phyloP scores from a whole-genome alignment of 2,113 vertebrate species.

The Petromus typicus region DNA sequence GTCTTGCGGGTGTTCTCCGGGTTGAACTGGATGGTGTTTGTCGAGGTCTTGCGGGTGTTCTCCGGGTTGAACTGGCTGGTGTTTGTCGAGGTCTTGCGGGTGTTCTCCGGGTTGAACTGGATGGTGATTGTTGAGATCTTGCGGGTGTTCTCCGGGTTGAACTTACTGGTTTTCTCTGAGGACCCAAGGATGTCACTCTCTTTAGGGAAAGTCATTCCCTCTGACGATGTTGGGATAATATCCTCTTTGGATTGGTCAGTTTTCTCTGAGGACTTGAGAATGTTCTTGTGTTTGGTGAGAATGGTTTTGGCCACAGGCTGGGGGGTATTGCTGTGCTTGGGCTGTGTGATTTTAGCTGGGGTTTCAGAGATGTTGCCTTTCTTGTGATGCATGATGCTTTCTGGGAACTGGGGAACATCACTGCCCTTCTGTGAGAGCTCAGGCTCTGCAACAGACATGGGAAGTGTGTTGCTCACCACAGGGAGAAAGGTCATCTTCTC shows the following conservation, averaged over 20 bases:
- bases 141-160: background rate
- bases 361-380: background rate
- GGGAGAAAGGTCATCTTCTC: background rate
- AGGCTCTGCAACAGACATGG: background rate
- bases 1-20: no score
- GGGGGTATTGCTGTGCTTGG: background rate
- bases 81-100: no score
- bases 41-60: background rate
- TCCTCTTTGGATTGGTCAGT: background rate
- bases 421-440: background rate
- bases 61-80: background rate
- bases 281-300: background rate
- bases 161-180: background rate
- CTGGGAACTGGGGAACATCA: background rate
- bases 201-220: no score
- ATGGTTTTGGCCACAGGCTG: background rate
- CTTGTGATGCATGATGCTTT: background rate
- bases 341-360: background rate
- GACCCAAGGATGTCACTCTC: background rate
- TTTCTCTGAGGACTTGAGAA: background rate
- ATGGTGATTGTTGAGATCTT: background rate
- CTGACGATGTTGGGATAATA: background rate
- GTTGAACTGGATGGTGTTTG: background rate
- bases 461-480: background rate
- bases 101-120: background rate